These are phyloP conservation scores for Aspidapion aeneum DNA, from an alignment of 2,888 invertebrate genomes.

Conservation along the genomic window DNA sequence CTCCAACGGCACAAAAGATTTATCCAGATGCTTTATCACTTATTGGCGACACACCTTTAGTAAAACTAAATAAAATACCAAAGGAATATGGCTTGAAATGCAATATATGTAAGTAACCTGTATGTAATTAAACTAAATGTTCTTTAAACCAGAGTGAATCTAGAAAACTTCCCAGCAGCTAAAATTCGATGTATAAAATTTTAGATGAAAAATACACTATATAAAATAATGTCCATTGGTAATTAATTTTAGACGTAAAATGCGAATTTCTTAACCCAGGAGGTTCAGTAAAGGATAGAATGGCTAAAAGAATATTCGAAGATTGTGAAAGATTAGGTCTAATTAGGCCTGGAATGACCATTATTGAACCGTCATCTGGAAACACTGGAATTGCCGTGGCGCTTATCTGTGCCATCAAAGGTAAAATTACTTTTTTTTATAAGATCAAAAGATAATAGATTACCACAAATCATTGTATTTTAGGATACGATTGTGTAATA, in stretches of 20 bases:
- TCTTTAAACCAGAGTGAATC: too few species aligned
- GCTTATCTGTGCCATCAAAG: slow-evolving; percentile 85
- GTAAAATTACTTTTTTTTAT: slow-evolving; percentile 18
- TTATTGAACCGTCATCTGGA: slow-evolving; percentile 93
- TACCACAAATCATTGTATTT: slow-evolving; percentile 12
- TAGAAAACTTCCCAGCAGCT: too few species aligned
- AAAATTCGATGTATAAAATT: too few species aligned
- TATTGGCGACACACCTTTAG: slow-evolving; percentile 82
- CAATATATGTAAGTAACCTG: slow-evolving; percentile 74
- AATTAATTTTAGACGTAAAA: slow-evolving; percentile 72
- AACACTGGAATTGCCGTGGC: slow-evolving; percentile 90
- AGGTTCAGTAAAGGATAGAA: slow-evolving; percentile 94
- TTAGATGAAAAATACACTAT: too few species aligned
- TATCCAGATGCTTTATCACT: slow-evolving; percentile 67
- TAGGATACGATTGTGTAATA: slow-evolving; percentile 90
- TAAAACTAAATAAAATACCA: slow-evolving; percentile 75
- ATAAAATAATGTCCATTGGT: too few species aligned
- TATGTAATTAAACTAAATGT: too few species aligned
- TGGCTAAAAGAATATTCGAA: slow-evolving; percentile 89
- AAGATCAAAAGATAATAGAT: neutral
- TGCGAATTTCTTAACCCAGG: slow-evolving; percentile 97
- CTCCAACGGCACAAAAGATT: slow-evolving; percentile 45
- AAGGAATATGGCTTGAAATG: slow-evolving; percentile 74
- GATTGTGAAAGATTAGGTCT: slow-evolving; percentile 87
- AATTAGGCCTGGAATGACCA: slow-evolving; percentile 83